Evolutionary conservation across 2,797 vertebrate genomes (phyloP), one percentile per base, ranked within the genome.

Genomic region (Otus scops): DNA sequence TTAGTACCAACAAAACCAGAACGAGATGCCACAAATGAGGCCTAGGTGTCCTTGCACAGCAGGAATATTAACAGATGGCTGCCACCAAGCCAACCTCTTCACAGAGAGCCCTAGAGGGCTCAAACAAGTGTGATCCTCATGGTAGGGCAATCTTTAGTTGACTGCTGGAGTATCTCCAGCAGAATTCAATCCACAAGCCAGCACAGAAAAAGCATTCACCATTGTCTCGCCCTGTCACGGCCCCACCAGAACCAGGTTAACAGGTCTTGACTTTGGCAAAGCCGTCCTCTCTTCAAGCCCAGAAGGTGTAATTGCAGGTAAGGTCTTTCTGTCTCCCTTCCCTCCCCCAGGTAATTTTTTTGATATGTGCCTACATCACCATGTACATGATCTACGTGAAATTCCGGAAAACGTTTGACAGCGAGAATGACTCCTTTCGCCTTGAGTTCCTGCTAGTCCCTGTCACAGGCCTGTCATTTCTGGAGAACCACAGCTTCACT

Each of bases 381-480:
- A 98, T 99, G 51, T 99, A 99, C 85, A 98, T 99, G 98, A 99
- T 99, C 98, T 99, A 99, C 13, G 96, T 98, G 91, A 99, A 98
- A 95, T 99, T 99, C 96, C 98, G 97, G 85, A 99, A 98, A 84
- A 97, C 98, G 0, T 99, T 98, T 16, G 97, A 99, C 95, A 98
- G 98, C 0, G 99, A 99, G 88, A 99, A 99, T 0, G 99, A 99
- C 96, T 98, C 99, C 0, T 99, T 99, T 88, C 98, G 99, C 0
- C 97, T 99, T 8, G 99, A 99, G 97, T 99, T 99, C 93, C 98
- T 99, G 88, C 93, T 99, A 97, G 98, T 99, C 69, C 99, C 99
- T 0, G 99, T 99, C 74, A 98, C 98, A 5, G 99, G 99, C 11
- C 98, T 99, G 38, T 99, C 99, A 3, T 99, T 99, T 96, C 98